Percentiles rank a stretch among this genome's conserved stretches.
phyloP scores from a whole-genome alignment of 2,113 vertebrate genomes.

The Tychaedon coryphoeus region DNA sequence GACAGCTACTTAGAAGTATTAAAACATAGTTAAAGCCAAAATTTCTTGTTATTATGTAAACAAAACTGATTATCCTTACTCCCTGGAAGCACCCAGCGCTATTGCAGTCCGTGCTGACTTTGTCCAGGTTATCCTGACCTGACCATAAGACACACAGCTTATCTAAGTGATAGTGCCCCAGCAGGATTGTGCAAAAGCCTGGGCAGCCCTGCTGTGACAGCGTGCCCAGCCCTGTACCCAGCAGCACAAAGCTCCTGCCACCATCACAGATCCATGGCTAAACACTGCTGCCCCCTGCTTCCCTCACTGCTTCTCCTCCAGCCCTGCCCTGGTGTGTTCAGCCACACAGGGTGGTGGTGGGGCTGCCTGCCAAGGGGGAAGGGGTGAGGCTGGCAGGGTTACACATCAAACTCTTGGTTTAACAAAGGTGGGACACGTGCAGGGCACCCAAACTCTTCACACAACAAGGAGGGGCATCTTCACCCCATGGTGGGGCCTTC shows the following conservation, averaged over 20 bases:
- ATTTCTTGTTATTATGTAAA: background rate
- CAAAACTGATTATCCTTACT: background rate
- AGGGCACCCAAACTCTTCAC: background rate
- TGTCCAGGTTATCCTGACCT: constrained; percentile 63
- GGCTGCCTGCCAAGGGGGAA: background rate
- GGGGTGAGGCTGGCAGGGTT: rapidly evolving
- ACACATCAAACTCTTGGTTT: background rate
- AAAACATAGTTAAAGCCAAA: background rate
- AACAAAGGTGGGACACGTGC: background rate
- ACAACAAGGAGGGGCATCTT: rapidly evolving
- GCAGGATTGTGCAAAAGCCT: constrained; percentile 6
- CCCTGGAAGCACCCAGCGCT: background rate
- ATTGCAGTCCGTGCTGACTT: background rate
- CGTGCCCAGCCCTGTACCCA: rapidly evolving
- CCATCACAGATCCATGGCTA: background rate
- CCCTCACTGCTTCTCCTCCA: background rate
- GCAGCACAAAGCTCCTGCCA: rapidly evolving
- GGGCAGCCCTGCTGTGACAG: background rate
- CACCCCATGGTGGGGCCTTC: rapidly evolving
- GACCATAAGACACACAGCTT: background rate
- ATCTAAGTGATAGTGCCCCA: constrained; percentile 42
- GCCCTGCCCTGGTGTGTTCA: rapidly evolving
- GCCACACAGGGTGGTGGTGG: too few species aligned
- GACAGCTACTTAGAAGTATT: background rate
- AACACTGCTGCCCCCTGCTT: rapidly evolving